Conservation (phyloP, 2,888 invertebrate genomes). For the Melieria omissa region DNA sequence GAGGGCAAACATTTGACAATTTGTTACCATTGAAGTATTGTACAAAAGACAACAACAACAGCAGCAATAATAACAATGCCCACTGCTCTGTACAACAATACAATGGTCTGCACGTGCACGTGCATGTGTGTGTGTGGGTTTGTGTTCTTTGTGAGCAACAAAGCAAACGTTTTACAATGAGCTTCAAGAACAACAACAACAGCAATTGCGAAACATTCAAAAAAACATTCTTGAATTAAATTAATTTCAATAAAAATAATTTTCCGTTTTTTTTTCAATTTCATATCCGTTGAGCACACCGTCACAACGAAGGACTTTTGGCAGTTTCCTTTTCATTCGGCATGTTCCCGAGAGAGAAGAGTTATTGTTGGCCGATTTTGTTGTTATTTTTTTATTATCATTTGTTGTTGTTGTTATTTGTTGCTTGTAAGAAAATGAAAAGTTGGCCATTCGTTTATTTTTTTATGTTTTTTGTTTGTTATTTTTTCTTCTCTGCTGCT, state of each 20-base stretch:
- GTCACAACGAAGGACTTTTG: slow-evolving; percentile 17
- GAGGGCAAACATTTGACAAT: neutral
- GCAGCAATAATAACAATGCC: neutral
- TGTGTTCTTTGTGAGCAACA: slow-evolving; percentile 21
- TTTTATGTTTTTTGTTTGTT: neutral
- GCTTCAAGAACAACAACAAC: slow-evolving; percentile 23
- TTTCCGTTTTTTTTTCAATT: slow-evolving; percentile 33
- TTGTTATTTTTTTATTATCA: slow-evolving; percentile 6
- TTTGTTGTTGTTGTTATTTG: slow-evolving; percentile 6
- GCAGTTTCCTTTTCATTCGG: slow-evolving; percentile 20
- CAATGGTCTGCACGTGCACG: neutral
- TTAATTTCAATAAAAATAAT: slow-evolving; percentile 42
- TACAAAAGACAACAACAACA: slow-evolving; percentile 7
- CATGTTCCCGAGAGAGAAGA: slow-evolving; percentile 7
- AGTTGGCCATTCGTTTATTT: neutral
- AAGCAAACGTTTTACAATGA: slow-evolving; percentile 12
- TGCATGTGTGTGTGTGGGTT: slow-evolving; percentile 16
- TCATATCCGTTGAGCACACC: too few relatives aligned
- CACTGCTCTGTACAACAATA: neutral
- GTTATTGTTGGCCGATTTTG: neutral
- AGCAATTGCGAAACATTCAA: slow-evolving; percentile 12
- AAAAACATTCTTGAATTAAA: slow-evolving; percentile 33
- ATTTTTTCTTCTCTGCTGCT: neutral
- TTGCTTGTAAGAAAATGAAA: slow-evolving; percentile 4
- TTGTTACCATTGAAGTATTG: neutral